These are phyloP conservation scores for Sphenopsis melanotis DNA, from an alignment of 2,797 vertebrate genomes.

Conservation along the genomic window DNA sequence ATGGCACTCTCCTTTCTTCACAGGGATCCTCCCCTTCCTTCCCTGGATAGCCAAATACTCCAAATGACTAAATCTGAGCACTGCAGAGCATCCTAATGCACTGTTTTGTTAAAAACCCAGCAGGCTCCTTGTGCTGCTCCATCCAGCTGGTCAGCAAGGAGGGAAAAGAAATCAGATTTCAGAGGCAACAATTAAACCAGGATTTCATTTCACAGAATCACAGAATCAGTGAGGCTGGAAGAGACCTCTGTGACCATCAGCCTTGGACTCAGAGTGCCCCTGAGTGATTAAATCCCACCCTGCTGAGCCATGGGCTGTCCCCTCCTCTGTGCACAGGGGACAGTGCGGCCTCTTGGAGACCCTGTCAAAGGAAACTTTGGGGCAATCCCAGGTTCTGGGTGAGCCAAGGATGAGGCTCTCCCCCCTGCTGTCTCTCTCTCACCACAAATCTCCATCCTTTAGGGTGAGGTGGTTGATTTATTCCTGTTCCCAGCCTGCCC, in stretches of 20 bases:
- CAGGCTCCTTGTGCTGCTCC: background rate
- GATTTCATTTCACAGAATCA: background rate
- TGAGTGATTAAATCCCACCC: background rate
- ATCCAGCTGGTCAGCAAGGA: background rate
- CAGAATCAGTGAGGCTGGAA: background rate
- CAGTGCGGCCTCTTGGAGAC: fast-evolving
- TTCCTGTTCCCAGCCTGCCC: background rate
- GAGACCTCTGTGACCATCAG: background rate
- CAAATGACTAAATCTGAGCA: background rate
- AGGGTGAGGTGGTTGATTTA: background rate
- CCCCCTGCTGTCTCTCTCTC: fast-evolving
- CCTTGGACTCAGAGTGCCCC: background rate
- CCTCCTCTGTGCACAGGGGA: background rate
- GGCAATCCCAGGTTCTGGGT: fast-evolving
- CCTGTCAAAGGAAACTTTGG: background rate
- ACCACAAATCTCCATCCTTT: fast-evolving
- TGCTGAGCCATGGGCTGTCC: background rate
- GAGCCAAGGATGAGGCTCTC: background rate
- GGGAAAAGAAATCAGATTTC: background rate
- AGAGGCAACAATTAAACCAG: background rate
- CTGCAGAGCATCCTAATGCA: background rate
- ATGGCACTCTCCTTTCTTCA: background rate
- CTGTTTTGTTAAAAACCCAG: background rate
- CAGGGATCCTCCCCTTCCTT: background rate
- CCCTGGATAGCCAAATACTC: background rate